A percentile compares a stretch with the other conserved stretches of the same genome.
These are phyloP conservation scores for Epizoanthus scotinus DNA, from an alignment of 92 coral and sea anemone species.

Conservation along the genomic window DNA sequence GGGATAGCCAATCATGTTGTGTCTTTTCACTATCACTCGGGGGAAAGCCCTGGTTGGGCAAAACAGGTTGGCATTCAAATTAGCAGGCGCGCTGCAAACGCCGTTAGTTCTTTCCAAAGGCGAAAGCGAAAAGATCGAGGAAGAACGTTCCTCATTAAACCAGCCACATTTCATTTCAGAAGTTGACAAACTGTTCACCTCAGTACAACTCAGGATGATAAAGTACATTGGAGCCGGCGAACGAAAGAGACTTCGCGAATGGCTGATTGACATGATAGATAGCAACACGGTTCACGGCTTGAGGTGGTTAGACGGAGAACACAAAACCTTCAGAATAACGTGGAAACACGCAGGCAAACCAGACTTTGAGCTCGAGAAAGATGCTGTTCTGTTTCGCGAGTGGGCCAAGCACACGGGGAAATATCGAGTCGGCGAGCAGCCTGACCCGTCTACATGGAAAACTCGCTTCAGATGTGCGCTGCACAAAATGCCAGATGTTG, in stretches of 20 bases:
- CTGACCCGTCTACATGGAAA: conserved; percentile 99
- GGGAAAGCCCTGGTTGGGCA: conserved; percentile 15
- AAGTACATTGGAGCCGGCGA: conserved; percentile 40
- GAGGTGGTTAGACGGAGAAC: conserved; percentile 70
- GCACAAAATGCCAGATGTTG: conserved; percentile 94
- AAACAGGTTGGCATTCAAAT: neutral
- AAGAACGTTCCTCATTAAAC: neutral
- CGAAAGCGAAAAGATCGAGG: conserved; percentile 12
- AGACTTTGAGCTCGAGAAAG: conserved; percentile 85
- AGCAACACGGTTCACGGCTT: conserved; percentile 81
- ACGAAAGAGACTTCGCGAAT: conserved; percentile 85
- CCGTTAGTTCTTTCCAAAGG: neutral
- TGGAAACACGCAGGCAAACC: conserved; percentile 99
- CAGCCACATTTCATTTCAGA: conserved; percentile 8
- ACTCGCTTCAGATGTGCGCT: conserved; percentile 94
- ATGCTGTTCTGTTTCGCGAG: conserved; percentile 89
- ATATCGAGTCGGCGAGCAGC: conserved; percentile 85
- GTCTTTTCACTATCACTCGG: neutral
- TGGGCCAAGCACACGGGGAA: conserved; percentile 98
- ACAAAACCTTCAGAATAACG: conserved; percentile 74
- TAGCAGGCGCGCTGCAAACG: neutral
- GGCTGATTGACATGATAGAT: conserved; percentile 80
- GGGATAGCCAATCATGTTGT: conserved; percentile 20
- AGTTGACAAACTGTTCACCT: neutral
- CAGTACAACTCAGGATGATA: conserved; percentile 2